These are phyloP conservation scores for Brachyptera putata DNA, from an alignment of 2,888 invertebrate species.

Conservation along the genomic window DNA sequence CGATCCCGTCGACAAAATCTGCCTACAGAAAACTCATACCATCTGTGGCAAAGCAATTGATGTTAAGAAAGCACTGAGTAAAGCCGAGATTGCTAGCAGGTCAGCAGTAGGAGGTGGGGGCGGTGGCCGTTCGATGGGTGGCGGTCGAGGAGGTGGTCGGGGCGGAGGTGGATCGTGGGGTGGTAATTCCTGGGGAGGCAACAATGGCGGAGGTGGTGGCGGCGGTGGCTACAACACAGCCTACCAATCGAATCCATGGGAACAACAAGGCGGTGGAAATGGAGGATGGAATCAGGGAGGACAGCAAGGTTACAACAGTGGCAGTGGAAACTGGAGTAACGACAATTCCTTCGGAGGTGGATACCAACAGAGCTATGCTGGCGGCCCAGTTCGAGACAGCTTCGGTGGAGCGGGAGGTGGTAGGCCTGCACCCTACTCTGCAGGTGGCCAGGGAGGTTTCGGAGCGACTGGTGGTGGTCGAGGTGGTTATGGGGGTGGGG, in stretches of 20 bases:
- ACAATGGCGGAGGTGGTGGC: background rate
- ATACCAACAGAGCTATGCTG: constrained; percentile 17
- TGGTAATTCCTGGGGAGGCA: constrained; percentile 20
- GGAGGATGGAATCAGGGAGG: constrained; percentile 36
- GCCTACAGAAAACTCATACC: constrained; percentile 45
- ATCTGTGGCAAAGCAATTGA: constrained; percentile 47
- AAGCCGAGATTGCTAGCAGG: constrained; percentile 45
- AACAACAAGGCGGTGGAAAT: constrained; percentile 33
- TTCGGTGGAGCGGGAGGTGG: background rate
- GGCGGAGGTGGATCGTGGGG: constrained; percentile 37
- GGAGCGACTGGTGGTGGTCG: constrained; percentile 10
- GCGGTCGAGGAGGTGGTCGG: constrained; percentile 37
- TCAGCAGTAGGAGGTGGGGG: constrained; percentile 38
- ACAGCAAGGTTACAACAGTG: constrained; percentile 29
- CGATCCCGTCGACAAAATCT: constrained; percentile 55
- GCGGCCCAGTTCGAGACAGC: constrained; percentile 15
- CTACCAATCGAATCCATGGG: constrained; percentile 29
- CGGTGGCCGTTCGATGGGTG: constrained; percentile 35
- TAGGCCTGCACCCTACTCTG: constrained; percentile 4
- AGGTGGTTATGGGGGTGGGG: constrained; percentile 25
- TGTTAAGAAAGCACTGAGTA: constrained; percentile 50
- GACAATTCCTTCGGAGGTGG: constrained; percentile 23
- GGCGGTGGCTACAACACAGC: constrained; percentile 1
- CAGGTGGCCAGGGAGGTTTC: background rate
- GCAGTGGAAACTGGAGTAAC: constrained; percentile 34